Conservation (phyloP, 2,113 vertebrate genomes). For the Phainopepla nitens region DNA sequence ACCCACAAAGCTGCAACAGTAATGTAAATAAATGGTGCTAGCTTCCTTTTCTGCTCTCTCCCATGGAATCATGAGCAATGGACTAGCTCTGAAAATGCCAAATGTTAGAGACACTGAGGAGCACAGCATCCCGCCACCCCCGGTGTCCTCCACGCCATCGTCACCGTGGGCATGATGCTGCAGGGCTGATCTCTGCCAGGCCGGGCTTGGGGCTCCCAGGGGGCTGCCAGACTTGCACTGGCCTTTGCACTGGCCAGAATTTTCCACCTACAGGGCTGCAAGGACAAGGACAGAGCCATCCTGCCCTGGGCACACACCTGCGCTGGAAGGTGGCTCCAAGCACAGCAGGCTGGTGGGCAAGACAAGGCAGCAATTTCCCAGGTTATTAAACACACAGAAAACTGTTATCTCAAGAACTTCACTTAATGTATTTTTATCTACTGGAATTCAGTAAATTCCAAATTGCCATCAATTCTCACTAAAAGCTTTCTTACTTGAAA, state of each 20-base stretch:
- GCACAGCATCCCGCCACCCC: background rate
- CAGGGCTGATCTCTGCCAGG: background rate
- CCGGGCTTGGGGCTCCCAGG: background rate
- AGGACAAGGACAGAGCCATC: background rate
- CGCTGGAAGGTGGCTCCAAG: background rate
- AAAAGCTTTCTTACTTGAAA: background rate
- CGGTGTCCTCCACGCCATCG: background rate
- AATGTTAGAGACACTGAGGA: background rate
- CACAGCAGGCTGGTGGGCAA: background rate
- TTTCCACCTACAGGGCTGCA: background rate
- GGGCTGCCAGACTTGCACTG: background rate
- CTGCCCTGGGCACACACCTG: background rate
- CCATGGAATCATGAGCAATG: background rate
- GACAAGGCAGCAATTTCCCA: slow-evolving; percentile 3
- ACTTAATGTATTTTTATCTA: background rate
- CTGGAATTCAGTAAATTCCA: slow-evolving; percentile 3
- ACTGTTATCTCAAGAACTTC: background rate
- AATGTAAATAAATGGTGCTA: background rate
- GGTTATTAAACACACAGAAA: slow-evolving; percentile 36
- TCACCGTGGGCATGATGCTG: accelerated
- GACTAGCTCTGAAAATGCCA: background rate
- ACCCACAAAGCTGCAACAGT: background rate
- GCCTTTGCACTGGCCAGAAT: background rate
- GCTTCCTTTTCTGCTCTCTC: background rate
- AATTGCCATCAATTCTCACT: background rate